Evolutionary conservation across 2,797 vertebrate species (phyloP), one percentile per base, ranked within the genome.

Genomic region (Platyrinchus mystaceus): DNA sequence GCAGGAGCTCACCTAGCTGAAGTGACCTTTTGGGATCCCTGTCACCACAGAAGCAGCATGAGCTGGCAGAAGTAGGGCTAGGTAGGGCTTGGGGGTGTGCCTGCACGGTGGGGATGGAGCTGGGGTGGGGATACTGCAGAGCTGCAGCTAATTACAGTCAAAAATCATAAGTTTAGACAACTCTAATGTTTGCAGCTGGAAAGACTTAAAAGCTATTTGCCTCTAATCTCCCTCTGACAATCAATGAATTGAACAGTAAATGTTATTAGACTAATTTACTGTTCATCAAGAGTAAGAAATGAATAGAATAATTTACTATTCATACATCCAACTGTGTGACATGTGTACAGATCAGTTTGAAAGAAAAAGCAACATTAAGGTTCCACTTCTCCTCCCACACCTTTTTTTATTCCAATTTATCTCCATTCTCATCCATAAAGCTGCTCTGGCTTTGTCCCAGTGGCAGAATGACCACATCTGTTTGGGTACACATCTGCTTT

Each of bases 201-300:
- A 95, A 96, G 96, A 96, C 96, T 95, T 93, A 97, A 97, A 93
- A 97, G 84, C 80, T 97, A 96, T 96, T 97, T 97, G 74, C 94
- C 64, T 96, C 93, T 95, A 97, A 98, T 97, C 96, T 97, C 96
- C 93, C 94, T 96, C 92, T 97, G 96, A 96, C 81, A 95, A 96
- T 97, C 91, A 96, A 96, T 97, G 92, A 97, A 97, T 97, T 97
- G 97, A 97, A 97, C 87, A 96, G 94, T 97, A 97, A 97, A 96
- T 97, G 94, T 96, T 97, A 97, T 97, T 97, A 97, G 96, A 97
- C 91, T 97, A 96, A 97, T 97, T 98, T 97, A 97, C 93, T 97
- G 94, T 97, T 98, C 94, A 98, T 98, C 95, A 97, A 96, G 97
- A 97, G 96, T 97, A 93, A 97, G 95, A 97, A 97, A 98, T 96